A percentile compares a stretch with the other conserved stretches of the same genome.
phyloP scores from a whole-genome alignment of 2,797 vertebrate species.

The Chelon labrosus region DNA sequence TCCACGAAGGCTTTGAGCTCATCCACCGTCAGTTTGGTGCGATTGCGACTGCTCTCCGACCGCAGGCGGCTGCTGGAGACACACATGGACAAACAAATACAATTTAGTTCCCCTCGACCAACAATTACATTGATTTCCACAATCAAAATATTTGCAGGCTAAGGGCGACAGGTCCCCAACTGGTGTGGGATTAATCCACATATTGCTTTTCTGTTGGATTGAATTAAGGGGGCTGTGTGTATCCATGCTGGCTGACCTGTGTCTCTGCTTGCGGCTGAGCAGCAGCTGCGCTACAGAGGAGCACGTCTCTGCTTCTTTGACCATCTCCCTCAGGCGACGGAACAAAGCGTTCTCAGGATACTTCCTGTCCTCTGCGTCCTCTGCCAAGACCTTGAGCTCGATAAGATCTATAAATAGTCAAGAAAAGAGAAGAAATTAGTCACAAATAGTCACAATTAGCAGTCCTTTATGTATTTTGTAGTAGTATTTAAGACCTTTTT shows the following conservation, averaged over 20 bases:
- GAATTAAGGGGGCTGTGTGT: background rate
- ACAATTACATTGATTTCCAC: background rate
- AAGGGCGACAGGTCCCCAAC: background rate
- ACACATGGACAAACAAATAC: background rate
- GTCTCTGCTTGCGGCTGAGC: slow-evolving; percentile 96
- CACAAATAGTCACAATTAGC: background rate
- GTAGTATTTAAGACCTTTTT: slow-evolving; percentile 89
- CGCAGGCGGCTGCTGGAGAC: slow-evolving; percentile 85
- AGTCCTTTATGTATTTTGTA: background rate
- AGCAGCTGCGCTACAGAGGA: slow-evolving; percentile 97
- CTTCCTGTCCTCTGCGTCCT: slow-evolving; percentile 98
- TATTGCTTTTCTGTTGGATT: background rate
- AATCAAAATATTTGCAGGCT: background rate
- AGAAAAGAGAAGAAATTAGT: background rate
- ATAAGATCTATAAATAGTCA: slow-evolving; percentile 89
- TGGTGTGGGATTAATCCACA: background rate
- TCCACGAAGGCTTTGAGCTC: slow-evolving; percentile 98
- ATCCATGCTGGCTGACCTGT: slow-evolving; percentile 85
- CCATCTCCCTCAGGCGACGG: slow-evolving; percentile 92
- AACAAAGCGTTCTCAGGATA: slow-evolving; percentile 96
- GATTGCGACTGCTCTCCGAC: slow-evolving; percentile 88
- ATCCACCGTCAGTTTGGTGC: slow-evolving; percentile 96
- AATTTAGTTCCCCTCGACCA: slow-evolving; percentile 2
- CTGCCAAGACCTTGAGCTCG: slow-evolving; percentile 95
- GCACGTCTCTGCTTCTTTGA: slow-evolving; percentile 98